Evolutionary conservation across 2,113 vertebrate genomes (phyloP).

Genomic region (Oryzias celebensis): DNA sequence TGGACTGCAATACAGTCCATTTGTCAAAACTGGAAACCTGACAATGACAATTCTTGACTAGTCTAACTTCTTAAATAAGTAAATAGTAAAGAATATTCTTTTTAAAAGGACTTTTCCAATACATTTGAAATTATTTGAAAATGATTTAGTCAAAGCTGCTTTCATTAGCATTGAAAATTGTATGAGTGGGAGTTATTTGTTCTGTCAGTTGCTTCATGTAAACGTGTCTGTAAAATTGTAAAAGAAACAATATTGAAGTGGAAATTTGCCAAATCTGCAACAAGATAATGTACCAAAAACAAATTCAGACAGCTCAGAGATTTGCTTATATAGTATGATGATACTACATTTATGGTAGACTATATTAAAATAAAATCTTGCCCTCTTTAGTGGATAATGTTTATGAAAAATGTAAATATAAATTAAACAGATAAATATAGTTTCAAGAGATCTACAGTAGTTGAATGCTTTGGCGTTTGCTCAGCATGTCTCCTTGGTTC

Average conservation of each 20-base stretch:
- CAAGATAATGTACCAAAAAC: too few relatives aligned
- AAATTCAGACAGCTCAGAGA: too few relatives aligned
- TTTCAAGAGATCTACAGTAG: slow-evolving; percentile 1
- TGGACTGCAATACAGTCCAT: slow-evolving; percentile 10
- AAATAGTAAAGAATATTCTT: not conserved
- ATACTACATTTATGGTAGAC: too few relatives aligned
- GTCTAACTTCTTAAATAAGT: not conserved
- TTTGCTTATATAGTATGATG: too few relatives aligned
- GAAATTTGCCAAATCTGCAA: too few relatives aligned
- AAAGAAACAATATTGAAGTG: too few relatives aligned
- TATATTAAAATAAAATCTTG: not conserved
- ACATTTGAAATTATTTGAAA: not conserved
- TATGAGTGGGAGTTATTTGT: not conserved
- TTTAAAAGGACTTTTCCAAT: not conserved
- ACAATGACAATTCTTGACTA: too few relatives aligned
- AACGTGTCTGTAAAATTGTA: not conserved
- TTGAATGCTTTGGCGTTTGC: slow-evolving; percentile 15
- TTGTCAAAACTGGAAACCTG: too few relatives aligned
- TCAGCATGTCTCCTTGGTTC: slow-evolving; percentile 9
- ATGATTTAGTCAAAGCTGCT: not conserved
- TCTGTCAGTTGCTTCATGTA: not conserved
- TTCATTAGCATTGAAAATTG: not conserved
- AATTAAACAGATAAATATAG: slow-evolving; percentile 14
- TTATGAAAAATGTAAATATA: not conserved
- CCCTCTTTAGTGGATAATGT: not conserved